Evolutionary conservation across 2,797 vertebrate genomes (phyloP), one percentile per base, ranked within the genome.

Genomic region (Brachyrhaphis roseni): DNA sequence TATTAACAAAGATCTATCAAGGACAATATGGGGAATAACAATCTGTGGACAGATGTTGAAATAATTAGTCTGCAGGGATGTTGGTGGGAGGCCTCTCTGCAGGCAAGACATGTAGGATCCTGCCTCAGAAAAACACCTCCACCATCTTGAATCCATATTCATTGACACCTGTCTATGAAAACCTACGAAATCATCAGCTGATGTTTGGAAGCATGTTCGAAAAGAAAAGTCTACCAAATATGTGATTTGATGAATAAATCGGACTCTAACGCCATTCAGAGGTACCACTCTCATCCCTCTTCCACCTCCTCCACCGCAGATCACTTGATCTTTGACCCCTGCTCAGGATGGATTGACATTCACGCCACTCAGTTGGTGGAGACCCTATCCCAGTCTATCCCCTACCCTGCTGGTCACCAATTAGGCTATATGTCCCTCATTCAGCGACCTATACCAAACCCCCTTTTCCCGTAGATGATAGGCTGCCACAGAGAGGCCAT

Each of bases 251-350:
- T 47, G 28, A 41, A 79, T 51, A 13, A 13, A 41, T 74, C 1
- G 7, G 26, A n/a, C 68, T 75, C 55, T 18, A 36, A 18, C 5
- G 7, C 16, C 47, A 49, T 72, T 39, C 31, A 15, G n/a, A 51
- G 26, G 23, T 49, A 64, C 85, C n/a, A 39, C 11, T 66, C n/a
- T 87, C 59, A 11, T 86, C 83, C 79, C 88, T 84, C 72, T 95
- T 83, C 85, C 77, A 73, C 53, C 78, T 86, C 78, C 83, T 34
- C n/a, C 76, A 82, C 70, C 71, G 79, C 94, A 92, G 93, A 92
- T 93, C 89, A 85, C 79, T 88, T 90, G 87, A 93, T 93, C 92
- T 91, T 86, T 93, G 89, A 95, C 94, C 94, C 91, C 77, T 46
- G 34, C 31, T 73, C 81, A 84, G 82, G 86, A 93, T 91, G 91